These are phyloP conservation scores for Drosophila formosana DNA, from an alignment of 2,888 invertebrate genomes.

Conservation along the genomic window DNA sequence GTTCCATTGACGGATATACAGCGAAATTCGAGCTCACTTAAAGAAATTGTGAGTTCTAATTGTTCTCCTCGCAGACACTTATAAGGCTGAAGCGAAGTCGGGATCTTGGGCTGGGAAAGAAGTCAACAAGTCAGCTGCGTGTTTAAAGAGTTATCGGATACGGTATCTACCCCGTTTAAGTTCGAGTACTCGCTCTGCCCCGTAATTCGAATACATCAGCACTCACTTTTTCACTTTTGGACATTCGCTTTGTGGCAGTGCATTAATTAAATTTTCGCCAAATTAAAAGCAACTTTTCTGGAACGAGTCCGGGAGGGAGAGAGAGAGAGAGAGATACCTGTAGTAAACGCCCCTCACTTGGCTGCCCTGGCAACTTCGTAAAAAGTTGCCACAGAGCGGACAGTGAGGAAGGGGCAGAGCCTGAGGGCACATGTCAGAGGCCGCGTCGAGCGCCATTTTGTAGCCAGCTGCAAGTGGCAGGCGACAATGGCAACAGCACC, in stretches of 20 bases:
- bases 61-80: neutral
- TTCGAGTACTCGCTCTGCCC: neutral
- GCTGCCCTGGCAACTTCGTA: neutral
- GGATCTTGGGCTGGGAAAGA: neutral
- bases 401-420: slow-evolving; percentile 5
- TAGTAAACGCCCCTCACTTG: neutral
- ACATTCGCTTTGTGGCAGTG: slow-evolving; percentile 44
- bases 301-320: slow-evolving; percentile 13
- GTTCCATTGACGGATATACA: neutral
- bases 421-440: slow-evolving; percentile 36
- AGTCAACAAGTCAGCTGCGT: neutral
- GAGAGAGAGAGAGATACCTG: slow-evolving; percentile 1
- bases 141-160: neutral
- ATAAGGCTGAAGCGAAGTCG: neutral
- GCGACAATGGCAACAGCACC: slow-evolving; percentile 63
- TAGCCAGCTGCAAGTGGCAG: slow-evolving; percentile 72
- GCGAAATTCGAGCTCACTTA: neutral
- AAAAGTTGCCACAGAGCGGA: slow-evolving; percentile 23
- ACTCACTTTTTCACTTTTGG: slow-evolving; percentile 43
- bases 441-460: slow-evolving; percentile 71
- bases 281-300: slow-evolving; percentile 63
- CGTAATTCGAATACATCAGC: slow-evolving; percentile 54
- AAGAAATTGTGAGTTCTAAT: neutral
- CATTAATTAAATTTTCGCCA: slow-evolving; percentile 69
- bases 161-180: slow-evolving; percentile 8